A percentile compares a stretch with the other conserved stretches of the same genome.
phyloP scores from a whole-genome alignment of 2,888 invertebrate species.

The Netelia inedita region DNA sequence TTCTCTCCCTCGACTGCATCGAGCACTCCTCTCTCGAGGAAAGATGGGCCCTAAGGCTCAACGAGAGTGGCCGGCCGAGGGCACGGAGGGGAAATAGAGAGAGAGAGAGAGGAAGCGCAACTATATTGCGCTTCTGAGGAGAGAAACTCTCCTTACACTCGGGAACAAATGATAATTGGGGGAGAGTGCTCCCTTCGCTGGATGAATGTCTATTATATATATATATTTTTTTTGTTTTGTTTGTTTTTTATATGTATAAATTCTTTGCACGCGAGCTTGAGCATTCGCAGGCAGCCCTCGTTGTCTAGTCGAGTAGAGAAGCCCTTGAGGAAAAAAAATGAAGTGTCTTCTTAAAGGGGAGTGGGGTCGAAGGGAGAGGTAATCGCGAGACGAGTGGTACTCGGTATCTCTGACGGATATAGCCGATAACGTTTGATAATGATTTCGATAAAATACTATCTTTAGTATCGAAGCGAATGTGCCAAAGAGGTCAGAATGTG shows the following conservation, averaged over 20 bases:
- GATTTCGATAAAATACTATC: not conserved
- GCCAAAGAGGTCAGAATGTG: too few relatives aligned
- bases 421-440: not conserved
- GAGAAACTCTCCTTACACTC: not conserved
- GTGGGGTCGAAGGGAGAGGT: not conserved
- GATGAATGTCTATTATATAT: not conserved
- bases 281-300: not conserved
- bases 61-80: not conserved
- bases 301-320: not conserved
- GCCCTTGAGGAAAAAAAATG: not conserved
- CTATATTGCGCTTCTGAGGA: not conserved
- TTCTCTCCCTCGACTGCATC: slow-evolving; percentile 43
- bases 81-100: not conserved
- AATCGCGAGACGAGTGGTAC: not conserved
- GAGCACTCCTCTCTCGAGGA: not conserved
- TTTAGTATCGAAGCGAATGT: not conserved
- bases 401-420: not conserved
- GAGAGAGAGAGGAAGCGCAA: not conserved
- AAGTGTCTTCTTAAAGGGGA: not conserved
- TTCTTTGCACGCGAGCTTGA: not conserved
- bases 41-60: not conserved
- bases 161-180: not conserved
- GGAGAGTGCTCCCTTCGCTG: not conserved
- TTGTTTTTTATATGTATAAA: not conserved
- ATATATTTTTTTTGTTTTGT: not conserved